These are phyloP conservation scores for Drosophila subsilvestris DNA, from an alignment of 2,888 invertebrate species.

Conservation along the genomic window DNA sequence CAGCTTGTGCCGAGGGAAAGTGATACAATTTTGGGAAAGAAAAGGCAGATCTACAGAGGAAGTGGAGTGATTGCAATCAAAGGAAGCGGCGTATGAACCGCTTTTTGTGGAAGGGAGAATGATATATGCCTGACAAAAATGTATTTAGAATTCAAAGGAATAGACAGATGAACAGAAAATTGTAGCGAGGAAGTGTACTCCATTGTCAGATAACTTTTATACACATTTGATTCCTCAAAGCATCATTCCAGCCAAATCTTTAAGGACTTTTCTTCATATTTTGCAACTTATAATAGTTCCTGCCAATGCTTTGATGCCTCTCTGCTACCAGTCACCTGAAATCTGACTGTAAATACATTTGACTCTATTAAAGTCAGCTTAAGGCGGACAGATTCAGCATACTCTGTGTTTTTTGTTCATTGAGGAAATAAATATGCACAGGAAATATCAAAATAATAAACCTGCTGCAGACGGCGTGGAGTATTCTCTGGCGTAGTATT, in stretches of 20 bases:
- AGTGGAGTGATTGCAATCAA: background rate
- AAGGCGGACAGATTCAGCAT: slow-evolving; percentile 20
- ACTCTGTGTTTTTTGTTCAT: slow-evolving; percentile 38
- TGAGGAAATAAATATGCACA: slow-evolving; percentile 40
- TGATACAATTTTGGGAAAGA: background rate
- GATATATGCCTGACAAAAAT: background rate
- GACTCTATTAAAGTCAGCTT: slow-evolving; percentile 55
- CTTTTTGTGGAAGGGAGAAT: background rate
- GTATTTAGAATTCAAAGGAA: too few relatives aligned
- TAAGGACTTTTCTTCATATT: too few relatives aligned
- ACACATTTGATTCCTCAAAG: too few relatives aligned
- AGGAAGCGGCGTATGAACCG: background rate
- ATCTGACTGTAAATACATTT: slow-evolving; percentile 32
- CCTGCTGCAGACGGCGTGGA: slow-evolving; percentile 40
- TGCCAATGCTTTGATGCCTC: background rate
- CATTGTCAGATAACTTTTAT: too few relatives aligned
- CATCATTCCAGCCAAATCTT: too few relatives aligned
- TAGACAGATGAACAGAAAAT: too few relatives aligned
- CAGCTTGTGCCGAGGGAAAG: background rate
- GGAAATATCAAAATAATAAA: slow-evolving; percentile 71
- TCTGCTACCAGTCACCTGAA: background rate
- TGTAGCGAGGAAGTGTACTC: too few relatives aligned
- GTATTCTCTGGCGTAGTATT: slow-evolving; percentile 29
- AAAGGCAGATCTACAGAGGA: background rate
- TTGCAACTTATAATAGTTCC: background rate